These are phyloP conservation scores for Nomada ruficornis DNA, from an alignment of 2,888 invertebrate genomes.

Conservation along the genomic window DNA sequence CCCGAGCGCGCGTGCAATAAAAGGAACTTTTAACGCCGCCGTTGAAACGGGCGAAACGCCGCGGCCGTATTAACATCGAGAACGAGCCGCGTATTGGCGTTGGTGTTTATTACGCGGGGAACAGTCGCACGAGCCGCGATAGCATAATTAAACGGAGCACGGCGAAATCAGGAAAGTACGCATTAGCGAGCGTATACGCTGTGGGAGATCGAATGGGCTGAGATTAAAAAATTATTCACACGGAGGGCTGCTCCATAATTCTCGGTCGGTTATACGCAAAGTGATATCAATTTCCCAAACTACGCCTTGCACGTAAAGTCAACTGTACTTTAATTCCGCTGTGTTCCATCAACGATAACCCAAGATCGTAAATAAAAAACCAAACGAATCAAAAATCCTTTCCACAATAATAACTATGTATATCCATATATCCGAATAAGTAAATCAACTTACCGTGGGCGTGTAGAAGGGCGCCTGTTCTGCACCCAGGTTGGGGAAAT, in stretches of 20 bases:
- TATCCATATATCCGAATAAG: neutral
- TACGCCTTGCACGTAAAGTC: neutral
- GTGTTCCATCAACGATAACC: too few relatives aligned
- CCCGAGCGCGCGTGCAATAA: neutral
- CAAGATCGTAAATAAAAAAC: neutral
- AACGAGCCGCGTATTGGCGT: constrained; percentile 4
- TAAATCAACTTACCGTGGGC: constrained; percentile 89
- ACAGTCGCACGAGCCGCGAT: constrained; percentile 23
- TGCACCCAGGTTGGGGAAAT: constrained; percentile 93
- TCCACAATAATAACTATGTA: too few relatives aligned
- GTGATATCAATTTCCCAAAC: neutral
- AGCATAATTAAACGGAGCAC: constrained; percentile 36
- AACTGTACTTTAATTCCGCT: neutral
- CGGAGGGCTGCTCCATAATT: too few relatives aligned
- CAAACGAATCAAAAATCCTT: neutral
- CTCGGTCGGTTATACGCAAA: neutral
- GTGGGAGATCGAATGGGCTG: constrained; percentile 7
- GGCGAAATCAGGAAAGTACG: constrained; percentile 27
- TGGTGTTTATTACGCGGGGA: constrained; percentile 36
- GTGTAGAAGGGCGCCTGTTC: constrained; percentile 95
- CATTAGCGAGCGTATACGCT: neutral
- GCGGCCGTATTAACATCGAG: neutral
- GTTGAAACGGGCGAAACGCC: neutral
- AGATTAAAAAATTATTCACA: constrained; percentile 1
- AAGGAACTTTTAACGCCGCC: constrained; percentile 12